Conservation (phyloP, 2,888 invertebrate species). For the Sinodicranocentrus sp. region DNA sequence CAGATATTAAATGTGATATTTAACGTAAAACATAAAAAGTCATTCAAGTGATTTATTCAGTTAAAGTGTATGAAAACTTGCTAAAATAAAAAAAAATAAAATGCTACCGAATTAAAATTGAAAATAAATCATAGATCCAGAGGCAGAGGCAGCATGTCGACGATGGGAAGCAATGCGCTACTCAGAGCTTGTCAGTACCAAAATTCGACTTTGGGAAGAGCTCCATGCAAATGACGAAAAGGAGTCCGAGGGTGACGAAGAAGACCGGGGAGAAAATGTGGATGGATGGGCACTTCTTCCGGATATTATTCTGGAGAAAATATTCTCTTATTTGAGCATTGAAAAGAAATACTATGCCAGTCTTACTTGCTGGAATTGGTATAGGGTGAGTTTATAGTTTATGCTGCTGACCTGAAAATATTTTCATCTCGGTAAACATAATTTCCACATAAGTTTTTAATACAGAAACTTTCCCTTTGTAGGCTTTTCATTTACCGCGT, state of each 20-base stretch:
- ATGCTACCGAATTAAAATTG: too few relatives aligned
- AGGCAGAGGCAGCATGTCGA: conserved; percentile 27
- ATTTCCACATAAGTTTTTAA: too few relatives aligned
- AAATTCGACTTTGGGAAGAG: conserved; percentile 50
- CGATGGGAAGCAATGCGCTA: conserved; percentile 25
- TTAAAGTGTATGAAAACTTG: too few relatives aligned
- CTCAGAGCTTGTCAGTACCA: conserved; percentile 49
- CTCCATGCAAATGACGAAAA: conserved; percentile 32
- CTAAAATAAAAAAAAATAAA: too few relatives aligned
- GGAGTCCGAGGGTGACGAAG: conserved; percentile 26
- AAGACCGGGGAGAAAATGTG: conserved; percentile 71
- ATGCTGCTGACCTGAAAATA: neutral
- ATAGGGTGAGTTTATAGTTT: conserved; percentile 78
- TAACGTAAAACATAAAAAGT: too few relatives aligned
- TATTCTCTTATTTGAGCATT: conserved; percentile 85
- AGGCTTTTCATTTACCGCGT: conserved; percentile 85
- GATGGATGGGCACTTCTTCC: conserved; percentile 84
- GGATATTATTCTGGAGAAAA: conserved; percentile 85
- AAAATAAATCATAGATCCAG: conserved; percentile 23
- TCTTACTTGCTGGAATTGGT: conserved; percentile 84
- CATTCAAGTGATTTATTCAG: too few relatives aligned
- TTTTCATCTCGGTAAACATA: neutral
- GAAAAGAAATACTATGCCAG: conserved; percentile 87
- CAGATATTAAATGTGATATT: too few relatives aligned
- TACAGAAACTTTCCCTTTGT: too few relatives aligned